These are phyloP conservation scores for Pseudochaenichthys georgianus DNA, from an alignment of 2,797 vertebrate genomes.

Conservation along the genomic window DNA sequence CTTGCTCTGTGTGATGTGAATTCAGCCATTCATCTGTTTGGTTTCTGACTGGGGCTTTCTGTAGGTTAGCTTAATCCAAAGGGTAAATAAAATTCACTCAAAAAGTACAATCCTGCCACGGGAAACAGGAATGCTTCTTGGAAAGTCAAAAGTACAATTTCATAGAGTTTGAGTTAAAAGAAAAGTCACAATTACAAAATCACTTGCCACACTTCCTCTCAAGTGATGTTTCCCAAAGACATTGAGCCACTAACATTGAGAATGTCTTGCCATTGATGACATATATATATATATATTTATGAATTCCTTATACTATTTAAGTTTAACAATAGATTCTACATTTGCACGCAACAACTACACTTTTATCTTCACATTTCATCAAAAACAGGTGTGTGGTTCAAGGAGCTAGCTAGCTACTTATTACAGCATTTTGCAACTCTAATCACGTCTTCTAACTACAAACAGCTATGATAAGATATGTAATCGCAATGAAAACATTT, in stretches of 20 bases:
- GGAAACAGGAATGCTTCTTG: constrained; percentile 64
- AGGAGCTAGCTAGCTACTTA: not conserved
- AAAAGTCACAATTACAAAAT: constrained; percentile 39
- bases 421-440: not conserved
- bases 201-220: constrained; percentile 58
- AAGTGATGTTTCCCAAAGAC: constrained; percentile 22
- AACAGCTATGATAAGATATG: not conserved
- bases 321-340: not conserved
- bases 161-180: constrained; percentile 46
- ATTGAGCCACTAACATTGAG: constrained; percentile 13
- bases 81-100: constrained; percentile 52
- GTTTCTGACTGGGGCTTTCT: constrained; percentile 75
- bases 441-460: not conserved
- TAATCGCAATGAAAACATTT: constrained; percentile 11
- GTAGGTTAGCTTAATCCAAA: constrained; percentile 51
- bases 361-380: not conserved
- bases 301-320: not conserved
- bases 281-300: not conserved
- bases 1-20: constrained; percentile 58
- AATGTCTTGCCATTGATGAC: constrained; percentile 27
- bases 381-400: not conserved
- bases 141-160: constrained; percentile 57
- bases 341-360: not conserved
- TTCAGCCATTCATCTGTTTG: constrained; percentile 50
- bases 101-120: constrained; percentile 37